Conservation (phyloP, 1,140 invertebrate genomes). For the Saccostrea glomerata region DNA sequence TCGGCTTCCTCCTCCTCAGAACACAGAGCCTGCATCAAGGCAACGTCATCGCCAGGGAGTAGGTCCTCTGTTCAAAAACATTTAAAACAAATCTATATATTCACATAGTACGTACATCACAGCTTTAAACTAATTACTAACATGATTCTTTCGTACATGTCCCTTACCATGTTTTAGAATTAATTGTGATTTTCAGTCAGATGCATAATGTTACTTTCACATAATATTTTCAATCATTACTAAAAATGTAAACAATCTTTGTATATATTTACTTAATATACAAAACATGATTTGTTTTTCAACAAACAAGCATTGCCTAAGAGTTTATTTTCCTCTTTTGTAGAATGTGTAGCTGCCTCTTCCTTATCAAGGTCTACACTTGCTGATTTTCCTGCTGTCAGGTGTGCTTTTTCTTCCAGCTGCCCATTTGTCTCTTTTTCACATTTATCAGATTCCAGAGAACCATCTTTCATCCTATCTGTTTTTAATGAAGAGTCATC, state of each 20-base stretch:
- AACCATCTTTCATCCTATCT: background rate
- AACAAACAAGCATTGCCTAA: no score
- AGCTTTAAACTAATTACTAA: no score
- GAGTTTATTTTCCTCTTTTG: background rate
- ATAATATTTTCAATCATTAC: no score
- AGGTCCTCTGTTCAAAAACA: slow-evolving; percentile 57
- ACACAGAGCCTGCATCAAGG: slow-evolving; percentile 66
- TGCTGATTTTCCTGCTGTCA: background rate
- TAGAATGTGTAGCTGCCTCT: background rate
- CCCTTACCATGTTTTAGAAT: no score
- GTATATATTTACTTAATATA: no score
- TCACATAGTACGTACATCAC: no score
- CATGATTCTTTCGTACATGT: no score
- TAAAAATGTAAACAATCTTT: no score
- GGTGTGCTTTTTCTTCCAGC: background rate
- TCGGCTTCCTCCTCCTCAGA: slow-evolving; percentile 68
- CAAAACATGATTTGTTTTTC: no score
- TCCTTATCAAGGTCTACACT: background rate
- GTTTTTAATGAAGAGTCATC: background rate
- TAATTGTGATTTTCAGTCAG: no score
- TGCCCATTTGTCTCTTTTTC: background rate
- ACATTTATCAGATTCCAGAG: background rate
- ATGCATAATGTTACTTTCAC: no score
- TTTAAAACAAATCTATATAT: no score
- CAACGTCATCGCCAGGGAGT: slow-evolving; percentile 64